phyloP scores from a whole-genome alignment of 2,888 invertebrate genomes.

The Yponomeuta malinellus region DNA sequence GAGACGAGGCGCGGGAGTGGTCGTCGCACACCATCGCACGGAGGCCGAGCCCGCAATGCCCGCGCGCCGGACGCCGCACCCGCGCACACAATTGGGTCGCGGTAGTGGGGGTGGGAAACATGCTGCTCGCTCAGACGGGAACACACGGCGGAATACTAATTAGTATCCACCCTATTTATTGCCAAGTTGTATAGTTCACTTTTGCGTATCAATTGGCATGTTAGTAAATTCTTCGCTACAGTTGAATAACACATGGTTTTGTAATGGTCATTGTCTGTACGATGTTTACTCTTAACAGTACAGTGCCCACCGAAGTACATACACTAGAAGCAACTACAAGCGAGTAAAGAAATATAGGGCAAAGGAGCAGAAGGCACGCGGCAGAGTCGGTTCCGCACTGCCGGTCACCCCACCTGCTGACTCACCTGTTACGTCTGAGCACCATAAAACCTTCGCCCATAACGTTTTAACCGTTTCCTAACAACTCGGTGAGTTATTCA shows the following conservation, averaged over 20 bases:
- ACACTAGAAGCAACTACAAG: not conserved
- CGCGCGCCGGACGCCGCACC: constrained; percentile 31
- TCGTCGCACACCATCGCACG: constrained; percentile 69
- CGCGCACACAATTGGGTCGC: constrained; percentile 70
- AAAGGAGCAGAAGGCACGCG: constrained; percentile 25
- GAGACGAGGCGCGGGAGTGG: constrained; percentile 66
- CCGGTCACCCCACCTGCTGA: constrained; percentile 68
- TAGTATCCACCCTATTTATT: constrained; percentile 22
- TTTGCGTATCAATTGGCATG: not conserved
- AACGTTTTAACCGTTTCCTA: not conserved
- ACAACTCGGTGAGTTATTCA: not conserved
- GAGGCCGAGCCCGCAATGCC: constrained; percentile 40
- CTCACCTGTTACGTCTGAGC: constrained; percentile 57
- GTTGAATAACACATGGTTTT: no score
- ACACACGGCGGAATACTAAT: constrained; percentile 59
- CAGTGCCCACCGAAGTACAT: not conserved
- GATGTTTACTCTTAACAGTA: not conserved
- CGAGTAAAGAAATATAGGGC: not conserved
- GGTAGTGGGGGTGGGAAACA: constrained; percentile 73
- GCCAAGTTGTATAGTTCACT: not conserved
- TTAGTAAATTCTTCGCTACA: constrained; percentile 9
- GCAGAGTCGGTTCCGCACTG: constrained; percentile 53
- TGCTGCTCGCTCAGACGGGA: constrained; percentile 66
- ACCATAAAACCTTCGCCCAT: constrained; percentile 28
- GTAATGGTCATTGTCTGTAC: not conserved